phyloP scores from a whole-genome alignment of 1,140 invertebrate genomes.

The Alviniconcha marisindica region DNA sequence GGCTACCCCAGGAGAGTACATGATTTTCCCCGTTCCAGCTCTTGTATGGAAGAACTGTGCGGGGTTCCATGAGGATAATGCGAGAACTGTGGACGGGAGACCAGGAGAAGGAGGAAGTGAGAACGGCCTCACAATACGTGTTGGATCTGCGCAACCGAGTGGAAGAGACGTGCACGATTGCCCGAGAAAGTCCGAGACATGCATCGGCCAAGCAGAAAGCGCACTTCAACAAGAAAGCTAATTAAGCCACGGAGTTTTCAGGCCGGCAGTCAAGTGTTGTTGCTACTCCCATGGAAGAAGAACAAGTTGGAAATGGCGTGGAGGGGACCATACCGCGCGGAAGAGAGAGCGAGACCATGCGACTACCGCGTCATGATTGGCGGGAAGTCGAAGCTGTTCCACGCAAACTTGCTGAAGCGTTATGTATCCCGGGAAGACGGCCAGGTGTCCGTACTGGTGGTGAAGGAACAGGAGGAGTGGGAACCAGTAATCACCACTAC shows the following conservation, averaged over 20 bases:
- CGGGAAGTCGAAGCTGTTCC: conserved; percentile 41
- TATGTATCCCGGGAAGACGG: not conserved
- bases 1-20: conserved; percentile 37
- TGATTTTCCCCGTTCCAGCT: conserved; percentile 34
- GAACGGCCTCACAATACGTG: conserved; percentile 35
- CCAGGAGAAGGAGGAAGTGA: conserved; percentile 41
- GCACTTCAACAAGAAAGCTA: conserved; percentile 28
- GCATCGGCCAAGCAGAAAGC: not conserved
- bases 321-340: conserved; percentile 43
- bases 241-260: not conserved
- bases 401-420: conserved; percentile 48
- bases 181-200: conserved; percentile 27
- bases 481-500: not conserved
- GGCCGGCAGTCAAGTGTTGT: conserved; percentile 32
- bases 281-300: conserved; percentile 42
- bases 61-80: conserved; percentile 37
- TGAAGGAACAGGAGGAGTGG: not conserved
- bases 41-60: conserved; percentile 35
- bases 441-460: not conserved
- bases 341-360: not conserved
- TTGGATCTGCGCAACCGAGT: conserved; percentile 34
- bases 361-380: conserved; percentile 42
- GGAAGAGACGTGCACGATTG: conserved; percentile 40
- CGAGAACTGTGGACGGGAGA: conserved; percentile 56
- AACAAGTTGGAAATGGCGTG: conserved; percentile 49